Percentiles rank a stretch among this genome's conserved stretches.
These are phyloP conservation scores for Centropristis striata DNA, from an alignment of 2,113 vertebrate species.

Conservation along the genomic window DNA sequence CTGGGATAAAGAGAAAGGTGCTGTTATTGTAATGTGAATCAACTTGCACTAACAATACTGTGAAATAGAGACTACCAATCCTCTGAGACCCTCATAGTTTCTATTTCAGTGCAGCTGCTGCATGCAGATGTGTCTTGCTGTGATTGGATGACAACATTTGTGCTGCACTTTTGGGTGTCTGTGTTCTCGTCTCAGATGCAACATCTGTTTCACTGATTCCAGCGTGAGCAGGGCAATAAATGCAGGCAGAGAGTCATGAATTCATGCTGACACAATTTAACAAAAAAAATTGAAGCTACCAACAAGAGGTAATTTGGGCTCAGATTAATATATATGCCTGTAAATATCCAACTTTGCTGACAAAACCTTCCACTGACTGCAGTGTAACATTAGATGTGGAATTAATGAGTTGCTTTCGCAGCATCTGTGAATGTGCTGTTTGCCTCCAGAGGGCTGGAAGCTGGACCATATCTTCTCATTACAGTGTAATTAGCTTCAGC, in stretches of 20 bases:
- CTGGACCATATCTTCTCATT: conserved; percentile 46
- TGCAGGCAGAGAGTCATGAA: conserved; percentile 10
- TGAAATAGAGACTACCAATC: conserved; percentile 6
- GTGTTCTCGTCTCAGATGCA: conserved; percentile 1
- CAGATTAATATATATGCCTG: neutral
- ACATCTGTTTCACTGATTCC: conserved; percentile 5
- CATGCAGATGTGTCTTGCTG: conserved; percentile 18
- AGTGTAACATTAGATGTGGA: neutral
- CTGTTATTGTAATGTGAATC: neutral
- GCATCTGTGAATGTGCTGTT: conserved; percentile 33
- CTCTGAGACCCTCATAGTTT: conserved; percentile 1
- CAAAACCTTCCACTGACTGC: neutral
- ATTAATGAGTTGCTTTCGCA: conserved; percentile 24
- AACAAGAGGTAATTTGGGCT: neutral
- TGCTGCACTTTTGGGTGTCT: conserved; percentile 21
- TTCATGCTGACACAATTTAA: neutral
- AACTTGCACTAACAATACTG: neutral
- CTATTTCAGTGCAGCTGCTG: conserved; percentile 23
- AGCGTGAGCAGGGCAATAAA: neutral
- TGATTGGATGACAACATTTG: conserved; percentile 21
- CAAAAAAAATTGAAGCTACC: too few species aligned
- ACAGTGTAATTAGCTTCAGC: conserved; percentile 48
- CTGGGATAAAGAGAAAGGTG: neutral
- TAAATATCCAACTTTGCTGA: neutral
- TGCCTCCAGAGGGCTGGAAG: conserved; percentile 20